Evolutionary conservation across 1,140 invertebrate species (phyloP).

Genomic region (Hylyphantes graminicola): DNA sequence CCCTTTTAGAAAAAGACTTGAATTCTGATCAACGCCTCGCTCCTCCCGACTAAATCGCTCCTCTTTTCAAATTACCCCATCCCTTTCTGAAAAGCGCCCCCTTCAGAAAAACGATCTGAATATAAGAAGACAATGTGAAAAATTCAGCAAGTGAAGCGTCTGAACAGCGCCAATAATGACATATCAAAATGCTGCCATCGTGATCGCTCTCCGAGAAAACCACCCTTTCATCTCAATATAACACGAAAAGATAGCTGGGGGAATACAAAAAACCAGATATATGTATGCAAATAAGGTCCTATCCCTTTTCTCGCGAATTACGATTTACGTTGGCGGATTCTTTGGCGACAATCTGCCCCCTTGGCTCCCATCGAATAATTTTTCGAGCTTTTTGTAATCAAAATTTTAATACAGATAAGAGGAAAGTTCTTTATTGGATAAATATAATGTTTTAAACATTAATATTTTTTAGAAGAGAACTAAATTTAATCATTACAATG

Average conservation of each 20-base stretch:
- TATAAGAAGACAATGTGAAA: conserved; percentile 17
- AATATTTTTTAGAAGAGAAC: no score
- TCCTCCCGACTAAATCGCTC: background rate
- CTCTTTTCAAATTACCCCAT: background rate
- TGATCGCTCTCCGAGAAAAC: conserved; percentile 35
- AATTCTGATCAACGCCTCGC: no score
- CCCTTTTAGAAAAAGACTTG: no score
- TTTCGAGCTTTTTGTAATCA: no score
- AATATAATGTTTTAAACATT: no score
- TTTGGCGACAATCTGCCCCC: no score
- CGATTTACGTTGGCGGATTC: conserved; percentile 37
- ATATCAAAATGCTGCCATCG: conserved; percentile 41
- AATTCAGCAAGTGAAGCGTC: conserved; percentile 27
- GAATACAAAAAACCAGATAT: conserved; percentile 46
- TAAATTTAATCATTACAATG: no score
- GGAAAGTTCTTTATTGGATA: no score
- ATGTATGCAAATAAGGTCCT: conserved; percentile 49
- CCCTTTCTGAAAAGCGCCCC: background rate
- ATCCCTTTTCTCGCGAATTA: conserved; percentile 46
- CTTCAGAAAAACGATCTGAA: background rate
- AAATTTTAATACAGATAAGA: no score
- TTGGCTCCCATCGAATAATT: no score
- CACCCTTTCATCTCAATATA: conserved; percentile 31
- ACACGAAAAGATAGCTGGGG: background rate
- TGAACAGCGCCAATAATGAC: conserved; percentile 47